These are phyloP conservation scores for Malurus splendens DNA, from an alignment of 2,797 vertebrate genomes.

Conservation along the genomic window DNA sequence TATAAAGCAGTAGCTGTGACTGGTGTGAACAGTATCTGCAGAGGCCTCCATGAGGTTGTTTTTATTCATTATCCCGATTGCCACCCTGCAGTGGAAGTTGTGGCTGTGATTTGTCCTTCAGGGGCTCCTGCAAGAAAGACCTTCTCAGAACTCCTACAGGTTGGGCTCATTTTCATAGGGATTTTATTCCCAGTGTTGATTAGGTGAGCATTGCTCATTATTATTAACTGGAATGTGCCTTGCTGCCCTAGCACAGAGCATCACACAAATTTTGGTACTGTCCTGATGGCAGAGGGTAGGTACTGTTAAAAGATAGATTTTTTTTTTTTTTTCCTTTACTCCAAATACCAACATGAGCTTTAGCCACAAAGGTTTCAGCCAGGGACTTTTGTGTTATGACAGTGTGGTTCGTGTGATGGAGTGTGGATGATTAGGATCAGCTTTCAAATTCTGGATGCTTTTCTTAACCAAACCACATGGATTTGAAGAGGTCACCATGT, in stretches of 20 bases:
- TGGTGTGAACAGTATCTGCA: not conserved
- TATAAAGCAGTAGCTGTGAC: not conserved
- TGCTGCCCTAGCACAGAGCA: not conserved
- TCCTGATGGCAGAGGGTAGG: not conserved
- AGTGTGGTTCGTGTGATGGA: not conserved
- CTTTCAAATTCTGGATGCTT: not conserved
- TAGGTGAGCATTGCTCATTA: not conserved
- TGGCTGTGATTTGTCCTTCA: not conserved
- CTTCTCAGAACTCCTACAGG: not conserved
- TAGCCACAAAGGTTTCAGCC: not conserved
- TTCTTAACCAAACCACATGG: not conserved
- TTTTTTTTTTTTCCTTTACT: not conserved
- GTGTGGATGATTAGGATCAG: not conserved
- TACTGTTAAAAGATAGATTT: not conserved
- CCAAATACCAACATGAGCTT: not conserved
- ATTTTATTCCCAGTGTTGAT: not conserved
- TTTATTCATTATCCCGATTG: constrained; percentile 1
- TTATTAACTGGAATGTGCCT: not conserved
- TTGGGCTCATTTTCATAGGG: not conserved
- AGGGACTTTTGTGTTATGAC: not conserved
- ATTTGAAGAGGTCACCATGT: not conserved
- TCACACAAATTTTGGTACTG: not conserved
- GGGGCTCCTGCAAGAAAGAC: not conserved
- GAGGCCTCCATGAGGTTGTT: not conserved
- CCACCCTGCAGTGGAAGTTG: not conserved